phyloP scores from a whole-genome alignment of 2,113 vertebrate genomes.

The Boleophthalmus pectinirostris region DNA sequence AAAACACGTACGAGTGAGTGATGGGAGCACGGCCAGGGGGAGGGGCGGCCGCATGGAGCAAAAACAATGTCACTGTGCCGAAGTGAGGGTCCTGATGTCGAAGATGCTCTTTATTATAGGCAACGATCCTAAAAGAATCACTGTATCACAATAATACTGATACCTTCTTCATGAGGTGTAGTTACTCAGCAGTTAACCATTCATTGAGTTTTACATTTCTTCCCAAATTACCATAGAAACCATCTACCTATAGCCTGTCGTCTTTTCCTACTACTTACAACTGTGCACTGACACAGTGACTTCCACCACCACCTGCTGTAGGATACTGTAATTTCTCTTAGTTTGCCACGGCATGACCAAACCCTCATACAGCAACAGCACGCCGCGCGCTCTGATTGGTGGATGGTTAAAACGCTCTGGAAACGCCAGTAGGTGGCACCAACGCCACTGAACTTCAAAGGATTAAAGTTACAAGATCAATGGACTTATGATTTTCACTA shows the following conservation, averaged over 20 bases:
- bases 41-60: slow-evolving; percentile 38
- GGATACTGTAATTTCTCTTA: neutral
- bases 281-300: neutral
- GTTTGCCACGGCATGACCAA: slow-evolving; percentile 35
- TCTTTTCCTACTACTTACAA: neutral
- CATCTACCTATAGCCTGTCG: neutral
- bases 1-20: slow-evolving; percentile 39
- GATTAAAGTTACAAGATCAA: slow-evolving; percentile 24
- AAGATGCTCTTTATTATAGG: neutral
- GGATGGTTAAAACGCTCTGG: neutral
- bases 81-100: neutral
- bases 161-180: neutral
- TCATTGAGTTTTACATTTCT: neutral
- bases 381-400: slow-evolving; percentile 56
- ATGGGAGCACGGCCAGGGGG: slow-evolving; percentile 33
- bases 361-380: slow-evolving; percentile 66
- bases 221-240: neutral
- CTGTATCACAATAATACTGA: neutral
- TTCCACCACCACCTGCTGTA: slow-evolving; percentile 2
- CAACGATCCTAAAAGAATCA: neutral
- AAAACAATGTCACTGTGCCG: slow-evolving; percentile 1
- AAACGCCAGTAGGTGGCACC: slow-evolving; percentile 38
- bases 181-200: neutral
- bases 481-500: neutral
- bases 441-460: slow-evolving; percentile 7